These are phyloP conservation scores for Tamandua tetradactyla DNA, from an alignment of 2,797 vertebrate genomes.

Conservation along the genomic window DNA sequence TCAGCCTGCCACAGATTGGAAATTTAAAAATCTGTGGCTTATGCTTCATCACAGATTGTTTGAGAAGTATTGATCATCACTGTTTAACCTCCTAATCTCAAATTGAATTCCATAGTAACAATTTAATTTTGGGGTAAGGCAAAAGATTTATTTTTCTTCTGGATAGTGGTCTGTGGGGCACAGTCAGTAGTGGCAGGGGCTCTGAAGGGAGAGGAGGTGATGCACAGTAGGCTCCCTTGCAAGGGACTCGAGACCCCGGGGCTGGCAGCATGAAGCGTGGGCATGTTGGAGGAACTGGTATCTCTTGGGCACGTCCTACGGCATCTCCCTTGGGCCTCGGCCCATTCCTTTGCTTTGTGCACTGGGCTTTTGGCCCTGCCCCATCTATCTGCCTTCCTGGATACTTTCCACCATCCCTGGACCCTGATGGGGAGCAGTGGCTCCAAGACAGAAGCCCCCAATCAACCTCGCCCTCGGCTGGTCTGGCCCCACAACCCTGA, in stretches of 20 bases:
- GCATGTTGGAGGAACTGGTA: not conserved
- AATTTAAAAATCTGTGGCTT: not conserved
- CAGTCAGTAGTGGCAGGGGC: not conserved
- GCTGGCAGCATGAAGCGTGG: not conserved
- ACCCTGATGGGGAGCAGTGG: no score
- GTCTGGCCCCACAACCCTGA: not conserved
- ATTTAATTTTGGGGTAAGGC: not conserved
- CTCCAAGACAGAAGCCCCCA: not conserved
- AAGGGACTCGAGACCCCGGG: not conserved
- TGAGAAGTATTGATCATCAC: not conserved
- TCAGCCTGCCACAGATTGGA: not conserved
- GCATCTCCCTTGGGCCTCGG: not conserved
- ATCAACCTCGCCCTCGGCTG: no score
- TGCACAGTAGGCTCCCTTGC: not conserved
- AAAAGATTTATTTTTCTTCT: not conserved
- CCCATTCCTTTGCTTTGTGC: not conserved
- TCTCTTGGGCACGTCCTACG: accelerated
- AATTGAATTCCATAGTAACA: not conserved
- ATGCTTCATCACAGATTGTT: not conserved
- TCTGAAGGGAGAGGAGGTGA: not conserved
- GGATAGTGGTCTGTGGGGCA: not conserved
- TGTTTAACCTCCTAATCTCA: not conserved
- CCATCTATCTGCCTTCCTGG: not conserved
- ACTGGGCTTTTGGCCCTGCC: not conserved
- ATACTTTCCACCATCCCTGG: not conserved